Conservation (phyloP, 2,888 invertebrate genomes). For the Kuschelorhynchus macadamiae region DNA sequence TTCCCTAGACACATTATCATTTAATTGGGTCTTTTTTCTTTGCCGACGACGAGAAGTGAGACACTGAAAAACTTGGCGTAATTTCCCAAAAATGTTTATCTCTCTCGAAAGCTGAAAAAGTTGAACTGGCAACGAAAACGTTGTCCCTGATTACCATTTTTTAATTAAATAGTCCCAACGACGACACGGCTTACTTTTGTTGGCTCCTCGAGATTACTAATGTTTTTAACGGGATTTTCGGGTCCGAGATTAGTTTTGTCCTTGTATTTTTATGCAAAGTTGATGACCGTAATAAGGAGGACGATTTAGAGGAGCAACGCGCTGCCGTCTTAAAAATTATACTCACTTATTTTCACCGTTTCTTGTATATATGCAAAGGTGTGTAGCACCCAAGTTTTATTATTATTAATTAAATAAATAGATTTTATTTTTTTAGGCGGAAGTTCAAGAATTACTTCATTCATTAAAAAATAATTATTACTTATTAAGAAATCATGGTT, state of each 20-base stretch:
- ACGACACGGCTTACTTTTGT: constrained; percentile 44
- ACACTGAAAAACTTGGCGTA: constrained; percentile 44
- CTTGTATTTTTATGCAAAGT: constrained; percentile 4
- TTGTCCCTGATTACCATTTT: constrained; percentile 47
- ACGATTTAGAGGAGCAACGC: too few species aligned
- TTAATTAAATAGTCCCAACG: constrained; percentile 46
- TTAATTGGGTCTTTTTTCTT: constrained; percentile 41
- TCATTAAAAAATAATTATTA: too few species aligned
- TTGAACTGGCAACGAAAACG: constrained; percentile 11
- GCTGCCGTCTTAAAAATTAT: too few species aligned
- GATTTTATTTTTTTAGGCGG: too few species aligned
- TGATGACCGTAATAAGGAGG: constrained; percentile 9
- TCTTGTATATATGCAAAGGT: too few species aligned
- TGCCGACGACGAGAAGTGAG: constrained; percentile 27
- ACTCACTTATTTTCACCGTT: too few species aligned
- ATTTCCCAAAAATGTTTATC: constrained; percentile 49
- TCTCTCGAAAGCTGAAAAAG: constrained; percentile 25
- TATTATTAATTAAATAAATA: too few species aligned
- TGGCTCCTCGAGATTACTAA: constrained; percentile 39
- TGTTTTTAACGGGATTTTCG: constrained; percentile 44
- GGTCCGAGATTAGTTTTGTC: constrained; percentile 6
- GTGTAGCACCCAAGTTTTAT: too few species aligned
- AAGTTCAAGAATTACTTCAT: too few species aligned
- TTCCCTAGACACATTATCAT: constrained; percentile 43
- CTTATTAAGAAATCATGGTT: too few species aligned